A percentile compares a stretch with the other conserved stretches of the same genome.
phyloP scores from a whole-genome alignment of 2,888 invertebrate species.

The Cyclophora albipunctata region DNA sequence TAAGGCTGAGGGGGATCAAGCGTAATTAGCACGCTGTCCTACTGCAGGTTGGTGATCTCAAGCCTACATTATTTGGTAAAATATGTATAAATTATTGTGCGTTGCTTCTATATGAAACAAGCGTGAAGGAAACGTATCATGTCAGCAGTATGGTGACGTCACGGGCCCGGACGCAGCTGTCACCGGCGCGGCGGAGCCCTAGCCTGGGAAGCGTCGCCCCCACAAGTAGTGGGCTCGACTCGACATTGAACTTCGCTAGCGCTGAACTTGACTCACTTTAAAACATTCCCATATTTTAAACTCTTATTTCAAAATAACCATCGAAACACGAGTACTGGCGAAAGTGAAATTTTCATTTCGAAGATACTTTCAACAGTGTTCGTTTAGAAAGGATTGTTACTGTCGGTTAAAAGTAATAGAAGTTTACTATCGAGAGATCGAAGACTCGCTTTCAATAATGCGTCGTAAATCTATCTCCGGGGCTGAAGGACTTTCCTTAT shows the following conservation, averaged over 20 bases:
- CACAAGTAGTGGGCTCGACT: conserved; percentile 27
- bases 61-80: too few relatives aligned
- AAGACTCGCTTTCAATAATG: conserved; percentile 13
- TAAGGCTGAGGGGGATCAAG: too few relatives aligned
- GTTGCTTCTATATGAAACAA: too few relatives aligned
- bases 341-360: too few relatives aligned
- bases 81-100: too few relatives aligned
- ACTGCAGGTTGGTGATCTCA: too few relatives aligned
- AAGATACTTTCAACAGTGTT: neutral
- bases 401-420: conserved; percentile 1
- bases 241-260: conserved; percentile 51
- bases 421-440: conserved; percentile 12
- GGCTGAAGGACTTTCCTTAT: conserved; percentile 11
- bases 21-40: too few relatives aligned
- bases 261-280: conserved; percentile 46
- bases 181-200: conserved; percentile 21
- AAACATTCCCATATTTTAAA: conserved; percentile 9
- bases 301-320: neutral
- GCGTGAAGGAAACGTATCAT: too few relatives aligned
- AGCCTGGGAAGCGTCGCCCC: conserved; percentile 53
- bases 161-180: conserved; percentile 34
- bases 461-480: conserved; percentile 16
- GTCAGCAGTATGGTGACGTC: conserved; percentile 25
- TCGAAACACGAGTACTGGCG: too few relatives aligned
- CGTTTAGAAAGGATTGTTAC: too few relatives aligned